phyloP scores from a whole-genome alignment of 2,797 vertebrate genomes.

The Falco berigora region DNA sequence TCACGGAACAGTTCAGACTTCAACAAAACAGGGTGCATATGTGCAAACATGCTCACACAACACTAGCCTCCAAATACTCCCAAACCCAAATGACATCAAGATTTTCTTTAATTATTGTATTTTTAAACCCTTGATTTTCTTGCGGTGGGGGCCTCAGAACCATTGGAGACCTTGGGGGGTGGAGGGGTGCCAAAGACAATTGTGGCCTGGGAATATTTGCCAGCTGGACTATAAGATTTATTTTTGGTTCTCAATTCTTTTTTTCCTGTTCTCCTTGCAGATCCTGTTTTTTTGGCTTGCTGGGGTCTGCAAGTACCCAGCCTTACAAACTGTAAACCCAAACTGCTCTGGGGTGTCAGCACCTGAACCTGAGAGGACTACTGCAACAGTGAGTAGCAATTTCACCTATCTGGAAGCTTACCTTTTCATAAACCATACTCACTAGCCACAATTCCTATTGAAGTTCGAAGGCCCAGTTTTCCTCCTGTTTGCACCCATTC shows the following conservation, averaged over 20 bases:
- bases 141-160: constrained; percentile 65
- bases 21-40: not conserved
- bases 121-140: constrained; percentile 75
- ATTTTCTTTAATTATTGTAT: constrained; percentile 65
- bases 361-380: not conserved
- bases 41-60: constrained; percentile 13
- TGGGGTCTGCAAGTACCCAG: not conserved
- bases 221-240: constrained; percentile 43
- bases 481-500: not conserved
- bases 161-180: constrained; percentile 48
- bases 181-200: constrained; percentile 57
- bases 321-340: not conserved
- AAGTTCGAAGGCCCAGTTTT: not conserved
- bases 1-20: not conserved
- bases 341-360: not conserved
- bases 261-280: not conserved
- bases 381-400: not conserved
- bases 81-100: constrained; percentile 66
- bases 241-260: constrained; percentile 14
- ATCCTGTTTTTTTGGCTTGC: not conserved
- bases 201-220: constrained; percentile 48
- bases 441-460: not conserved
- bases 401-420: not conserved
- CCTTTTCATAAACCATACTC: not conserved
- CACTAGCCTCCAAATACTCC: constrained; percentile 28